Base-by-base conservation (phyloP, 2,888 invertebrate species). In the Hofmannophila pseudospretella region DNA sequence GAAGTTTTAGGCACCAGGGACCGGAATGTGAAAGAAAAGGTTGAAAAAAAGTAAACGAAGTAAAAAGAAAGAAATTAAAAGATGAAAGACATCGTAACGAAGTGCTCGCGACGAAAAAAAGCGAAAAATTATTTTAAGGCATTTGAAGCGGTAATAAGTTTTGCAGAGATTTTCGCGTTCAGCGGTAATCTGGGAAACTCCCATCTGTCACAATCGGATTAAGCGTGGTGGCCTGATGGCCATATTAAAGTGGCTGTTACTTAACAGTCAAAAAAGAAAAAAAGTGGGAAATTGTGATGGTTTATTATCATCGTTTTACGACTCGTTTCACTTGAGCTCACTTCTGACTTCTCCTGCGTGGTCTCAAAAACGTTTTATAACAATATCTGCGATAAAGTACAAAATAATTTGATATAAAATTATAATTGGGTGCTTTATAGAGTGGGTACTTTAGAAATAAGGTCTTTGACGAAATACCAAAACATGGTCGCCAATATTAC, bases 131-230 rank as follows among this genome's bases (percentile, higher is more conserved):
- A 75, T 75, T 71, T 68, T 67, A 73, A 68, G 62, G 60, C 60
- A 71, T 67, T 68, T 64, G 67, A 67, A 69, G 68, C 68, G 64
- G 66, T 66, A 71, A 71, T 74, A 73, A 70, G 62, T 75, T 76
- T 58, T 56, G 51, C 60, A 49, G 58, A 65, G 68, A 67, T 74
- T 74, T 72, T 58, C 67, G 66, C 67, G 62, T 68, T 72, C 67
- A 67, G 72, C 68, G 67, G 63, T 72, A 70, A 72, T 73, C 70
- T 71, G 63, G 51, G 59, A 68, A 69, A 61, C 59, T 69, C 62
- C 48, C 51, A 62, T 69, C 62, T 61, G 63, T 59, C 63, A 54
- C 70, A 70, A 74, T 69, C 64, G 66, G 69, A 71, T 72, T 70
- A 63, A 36, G 36, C 38, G 12, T 37, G 33, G 34, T 3, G 33